Evolutionary conservation across 2,888 invertebrate species (phyloP), one percentile per base, ranked within the genome.

Genomic region (Cryptosula pallasiana): DNA sequence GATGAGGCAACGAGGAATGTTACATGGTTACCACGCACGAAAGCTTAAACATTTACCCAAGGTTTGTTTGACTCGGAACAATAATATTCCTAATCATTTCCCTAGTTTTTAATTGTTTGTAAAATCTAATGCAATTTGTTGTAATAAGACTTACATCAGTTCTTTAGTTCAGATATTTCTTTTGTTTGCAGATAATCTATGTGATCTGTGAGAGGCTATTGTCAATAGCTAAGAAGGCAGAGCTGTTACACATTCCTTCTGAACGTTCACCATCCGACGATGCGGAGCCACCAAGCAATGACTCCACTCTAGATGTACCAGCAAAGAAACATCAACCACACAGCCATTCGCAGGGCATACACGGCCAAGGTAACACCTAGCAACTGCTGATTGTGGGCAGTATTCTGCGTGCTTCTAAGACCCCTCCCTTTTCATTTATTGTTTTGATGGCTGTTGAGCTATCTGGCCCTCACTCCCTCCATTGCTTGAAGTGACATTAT

Each of bases 11-110:
- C 86, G 88, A 75, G 89, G 90, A 1, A 87, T 90, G 1, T 86
- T 93, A 1, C 93, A 93, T 79, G 93, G 93, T 0, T 88, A 90
- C 75, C 92, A 93, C 76, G 91, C 91, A 76, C 86, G 93, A 76
- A 88, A 89, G 16, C 89, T 92, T 75, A 90, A 89, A 81, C 88
- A 90, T 81, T 87, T 93, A 78, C 93, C 93, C 45, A 93, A 92
- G 89, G 92, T 92, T 85, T 75, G 73, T 63, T 45, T n/a, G n/a
- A n/a, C n/a, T n/a, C n/a, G n/a, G n/a, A n/a, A n/a, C n/a, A n/a
- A n/a, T n/a, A n/a, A n/a, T n/a, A n/a, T n/a, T n/a, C n/a, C n/a
- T n/a, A n/a, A n/a, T n/a, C n/a, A n/a, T n/a, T n/a, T n/a, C n/a
- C n/a, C n/a, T n/a, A n/a, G n/a, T n/a, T n/a, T n/a, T n/a, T n/a